Evolutionary conservation across 2,888 invertebrate species (phyloP).

Genomic region (Falcaria lacertinaria): DNA sequence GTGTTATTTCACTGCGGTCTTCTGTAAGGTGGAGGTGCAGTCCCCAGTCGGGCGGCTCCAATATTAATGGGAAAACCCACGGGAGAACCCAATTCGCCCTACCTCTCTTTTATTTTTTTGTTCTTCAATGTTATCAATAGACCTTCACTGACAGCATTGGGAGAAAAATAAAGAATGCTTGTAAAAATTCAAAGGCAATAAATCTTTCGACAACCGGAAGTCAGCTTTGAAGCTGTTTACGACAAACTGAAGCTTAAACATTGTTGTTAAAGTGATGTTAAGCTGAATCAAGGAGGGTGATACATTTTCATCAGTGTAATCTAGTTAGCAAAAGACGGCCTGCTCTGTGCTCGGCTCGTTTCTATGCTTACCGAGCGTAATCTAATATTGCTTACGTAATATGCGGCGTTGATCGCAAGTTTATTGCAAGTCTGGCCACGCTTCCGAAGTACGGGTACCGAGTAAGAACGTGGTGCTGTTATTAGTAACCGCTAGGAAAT

Average conservation of each 20-base stretch:
- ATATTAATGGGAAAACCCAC: no score
- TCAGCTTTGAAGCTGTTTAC: neutral
- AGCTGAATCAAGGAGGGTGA: constrained; percentile 27
- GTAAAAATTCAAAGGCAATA: neutral
- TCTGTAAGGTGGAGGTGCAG: no score
- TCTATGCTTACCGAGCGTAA: constrained; percentile 32
- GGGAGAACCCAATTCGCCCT: no score
- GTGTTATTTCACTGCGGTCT: no score
- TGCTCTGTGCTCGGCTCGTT: constrained; percentile 28
- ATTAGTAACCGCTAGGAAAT: neutral
- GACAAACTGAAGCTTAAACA: constrained; percentile 7
- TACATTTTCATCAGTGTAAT: constrained; percentile 44
- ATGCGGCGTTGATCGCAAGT: constrained; percentile 30
- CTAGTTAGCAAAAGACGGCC: constrained; percentile 34
- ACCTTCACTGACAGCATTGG: neutral
- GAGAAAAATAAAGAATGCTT: no score
- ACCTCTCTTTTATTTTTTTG: no score
- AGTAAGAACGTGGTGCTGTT: neutral
- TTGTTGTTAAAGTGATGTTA: constrained; percentile 20
- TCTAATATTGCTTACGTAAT: constrained; percentile 30
- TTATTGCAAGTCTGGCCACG: constrained; percentile 21
- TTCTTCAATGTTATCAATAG: no score
- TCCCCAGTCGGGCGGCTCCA: no score
- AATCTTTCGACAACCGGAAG: neutral
- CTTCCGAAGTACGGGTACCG: neutral